These are phyloP conservation scores for Orchesella cincta DNA, from an alignment of 1,140 invertebrate species.

Conservation along the genomic window DNA sequence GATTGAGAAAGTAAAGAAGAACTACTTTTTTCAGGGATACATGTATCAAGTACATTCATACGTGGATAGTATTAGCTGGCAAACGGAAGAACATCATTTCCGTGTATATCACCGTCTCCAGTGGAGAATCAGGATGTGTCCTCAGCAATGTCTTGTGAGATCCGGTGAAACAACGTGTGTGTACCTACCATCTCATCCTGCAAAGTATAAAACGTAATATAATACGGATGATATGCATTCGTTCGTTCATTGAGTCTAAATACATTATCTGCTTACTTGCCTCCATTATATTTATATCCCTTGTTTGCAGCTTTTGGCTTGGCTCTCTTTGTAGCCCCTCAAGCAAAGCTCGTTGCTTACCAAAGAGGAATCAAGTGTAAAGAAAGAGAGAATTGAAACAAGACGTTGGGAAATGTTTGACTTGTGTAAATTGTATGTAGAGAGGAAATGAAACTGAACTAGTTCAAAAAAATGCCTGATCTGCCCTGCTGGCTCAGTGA, in stretches of 20 bases:
- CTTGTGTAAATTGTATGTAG: background rate
- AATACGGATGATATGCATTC: too few species aligned
- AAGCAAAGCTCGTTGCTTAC: background rate
- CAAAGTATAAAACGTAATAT: too few species aligned
- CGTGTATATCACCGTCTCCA: background rate
- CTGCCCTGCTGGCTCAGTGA: slow-evolving; percentile 11
- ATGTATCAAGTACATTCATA: too few species aligned
- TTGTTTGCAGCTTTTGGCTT: too few species aligned
- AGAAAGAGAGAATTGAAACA: background rate
- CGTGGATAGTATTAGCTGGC: too few species aligned
- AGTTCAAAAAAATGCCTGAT: background rate
- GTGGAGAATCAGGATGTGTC: background rate
- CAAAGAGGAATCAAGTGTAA: background rate
- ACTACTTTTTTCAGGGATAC: too few species aligned
- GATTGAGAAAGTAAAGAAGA: too few species aligned
- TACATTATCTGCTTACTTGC: too few species aligned
- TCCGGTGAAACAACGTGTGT: background rate
- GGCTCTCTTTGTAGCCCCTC: background rate
- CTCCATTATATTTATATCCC: too few species aligned
- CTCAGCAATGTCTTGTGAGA: background rate
- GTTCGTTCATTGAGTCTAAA: too few species aligned
- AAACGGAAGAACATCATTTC: background rate
- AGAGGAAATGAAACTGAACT: background rate
- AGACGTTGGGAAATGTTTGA: background rate
- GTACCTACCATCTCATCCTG: too few species aligned